Evolutionary conservation across 64 coral and sea anemone genomes (phyloP), one percentile per base, ranked within the genome.

Genomic region (Dendronephthya gigantea): DNA sequence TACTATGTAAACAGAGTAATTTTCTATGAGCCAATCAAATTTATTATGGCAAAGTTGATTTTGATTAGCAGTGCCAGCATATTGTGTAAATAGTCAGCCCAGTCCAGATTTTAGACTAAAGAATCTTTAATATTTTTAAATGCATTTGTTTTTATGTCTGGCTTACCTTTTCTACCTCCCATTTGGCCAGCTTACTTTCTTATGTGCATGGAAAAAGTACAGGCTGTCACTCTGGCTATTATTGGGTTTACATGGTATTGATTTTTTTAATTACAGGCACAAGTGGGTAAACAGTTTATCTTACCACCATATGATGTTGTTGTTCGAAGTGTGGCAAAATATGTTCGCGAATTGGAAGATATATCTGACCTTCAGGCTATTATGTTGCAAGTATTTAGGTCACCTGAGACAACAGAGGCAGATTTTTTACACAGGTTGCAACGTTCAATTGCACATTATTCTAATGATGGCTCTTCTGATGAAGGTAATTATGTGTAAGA

Each of bases 231-330:
- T 9, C 2, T 4, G 9, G 51, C 4, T 17, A 58, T 58, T 17
- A 22, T n/a, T 58, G 4, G 4, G 51, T 22, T 75, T 16, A 4
- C 69, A 75, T 7, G 2, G 10, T 75, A 30, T 30, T 29, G 12
- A 75, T 75, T 2, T 31, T 29, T 84, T 41, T 37, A 19, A 76
- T 47, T 68, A 55, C 48, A 94, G 92, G 92, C 87, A 3, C 89
- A 94, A 70, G 92, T 90, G 38, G 90, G 90, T 31, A 83, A 94
- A 48, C 92, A 94, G 39, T 88, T 89, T 41, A 90, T 94, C 45
- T 85, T 92, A 28, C 92, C 92, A 4, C 92, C 95, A 16, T 91
- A 91, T 93, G 91, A 98, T 56, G 90, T 91, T 49, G 88, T 93
- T 2, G 84, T 98, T 15, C 83, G 85, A 23, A 86, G 86, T 68